phyloP scores from a whole-genome alignment of 1,140 invertebrate species.

The Drosophila paulistorum region DNA sequence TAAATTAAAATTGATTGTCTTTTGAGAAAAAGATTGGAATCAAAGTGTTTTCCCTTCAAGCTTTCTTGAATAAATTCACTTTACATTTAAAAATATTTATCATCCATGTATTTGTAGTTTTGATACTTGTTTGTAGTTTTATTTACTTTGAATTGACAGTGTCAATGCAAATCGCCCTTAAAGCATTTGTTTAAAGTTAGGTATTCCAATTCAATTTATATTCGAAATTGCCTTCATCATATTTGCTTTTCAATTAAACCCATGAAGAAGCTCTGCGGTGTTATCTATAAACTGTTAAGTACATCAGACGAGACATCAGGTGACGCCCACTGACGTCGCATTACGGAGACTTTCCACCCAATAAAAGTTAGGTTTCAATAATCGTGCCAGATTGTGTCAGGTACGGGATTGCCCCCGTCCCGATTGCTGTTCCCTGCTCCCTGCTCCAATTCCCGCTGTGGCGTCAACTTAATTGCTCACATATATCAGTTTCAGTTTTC shows the following conservation, averaged over 20 bases:
- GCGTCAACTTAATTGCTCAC: constrained; percentile 55
- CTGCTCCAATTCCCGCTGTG: background rate
- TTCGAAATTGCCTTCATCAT: background rate
- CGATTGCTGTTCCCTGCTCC: background rate
- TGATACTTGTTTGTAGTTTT: too few species aligned
- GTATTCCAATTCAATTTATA: background rate
- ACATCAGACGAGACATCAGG: background rate
- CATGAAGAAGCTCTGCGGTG: background rate
- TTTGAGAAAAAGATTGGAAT: too few species aligned
- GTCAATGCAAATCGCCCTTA: too few species aligned
- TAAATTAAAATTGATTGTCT: too few species aligned
- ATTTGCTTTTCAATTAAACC: constrained; percentile 14
- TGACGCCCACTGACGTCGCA: background rate
- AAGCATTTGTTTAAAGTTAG: too few species aligned
- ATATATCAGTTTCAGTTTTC: constrained; percentile 68
- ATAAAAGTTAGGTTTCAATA: constrained; percentile 63
- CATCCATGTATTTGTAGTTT: too few species aligned
- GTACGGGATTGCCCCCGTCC: constrained; percentile 33
- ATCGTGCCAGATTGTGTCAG: constrained; percentile 73
- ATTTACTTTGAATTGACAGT: too few species aligned
- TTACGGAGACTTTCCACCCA: constrained; percentile 1
- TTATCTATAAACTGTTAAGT: constrained; percentile 17
- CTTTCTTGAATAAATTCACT: too few species aligned
- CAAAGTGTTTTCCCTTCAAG: too few species aligned
- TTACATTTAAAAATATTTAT: too few species aligned